A percentile compares a stretch with the other conserved stretches of the same genome.
These are phyloP conservation scores for Orchesella cincta DNA, from an alignment of 1,140 invertebrate genomes.

Conservation along the genomic window DNA sequence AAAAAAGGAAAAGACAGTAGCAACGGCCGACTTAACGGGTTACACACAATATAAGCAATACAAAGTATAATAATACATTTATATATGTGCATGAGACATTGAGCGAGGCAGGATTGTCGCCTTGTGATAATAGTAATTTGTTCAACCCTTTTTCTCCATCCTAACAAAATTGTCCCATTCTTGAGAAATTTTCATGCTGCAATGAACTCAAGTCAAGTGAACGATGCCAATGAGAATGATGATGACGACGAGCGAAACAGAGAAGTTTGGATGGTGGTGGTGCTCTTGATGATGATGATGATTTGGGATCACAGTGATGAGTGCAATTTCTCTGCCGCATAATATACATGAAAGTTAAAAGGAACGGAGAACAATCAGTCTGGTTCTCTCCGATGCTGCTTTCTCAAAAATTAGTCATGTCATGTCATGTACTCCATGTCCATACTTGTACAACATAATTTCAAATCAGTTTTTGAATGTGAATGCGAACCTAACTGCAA, in stretches of 20 bases:
- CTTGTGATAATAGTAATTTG: slow-evolving; percentile 29
- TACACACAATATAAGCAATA: slow-evolving; percentile 12
- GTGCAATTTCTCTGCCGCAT: neutral
- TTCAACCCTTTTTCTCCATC: slow-evolving; percentile 16
- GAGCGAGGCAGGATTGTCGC: slow-evolving; percentile 15
- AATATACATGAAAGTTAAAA: neutral
- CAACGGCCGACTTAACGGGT: slow-evolving; percentile 53
- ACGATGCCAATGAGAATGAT: slow-evolving; percentile 21
- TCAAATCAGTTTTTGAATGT: neutral
- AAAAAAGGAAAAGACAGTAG: slow-evolving; percentile 49
- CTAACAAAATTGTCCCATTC: slow-evolving; percentile 26
- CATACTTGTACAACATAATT: neutral
- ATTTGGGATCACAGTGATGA: neutral
- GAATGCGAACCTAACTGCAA: neutral
- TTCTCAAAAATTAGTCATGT: slow-evolving; percentile 21
- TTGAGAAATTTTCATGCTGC: slow-evolving; percentile 44
- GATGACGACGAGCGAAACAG: neutral
- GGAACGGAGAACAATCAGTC: neutral
- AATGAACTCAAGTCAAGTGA: slow-evolving; percentile 31
- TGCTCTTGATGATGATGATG: neutral
- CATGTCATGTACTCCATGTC: neutral
- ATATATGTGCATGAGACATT: neutral
- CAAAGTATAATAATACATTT: neutral
- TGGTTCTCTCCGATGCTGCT: neutral
- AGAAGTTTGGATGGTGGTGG: neutral